These are phyloP conservation scores for Isurus oxyrinchus DNA, from an alignment of 2,113 vertebrate genomes.

Conservation along the genomic window DNA sequence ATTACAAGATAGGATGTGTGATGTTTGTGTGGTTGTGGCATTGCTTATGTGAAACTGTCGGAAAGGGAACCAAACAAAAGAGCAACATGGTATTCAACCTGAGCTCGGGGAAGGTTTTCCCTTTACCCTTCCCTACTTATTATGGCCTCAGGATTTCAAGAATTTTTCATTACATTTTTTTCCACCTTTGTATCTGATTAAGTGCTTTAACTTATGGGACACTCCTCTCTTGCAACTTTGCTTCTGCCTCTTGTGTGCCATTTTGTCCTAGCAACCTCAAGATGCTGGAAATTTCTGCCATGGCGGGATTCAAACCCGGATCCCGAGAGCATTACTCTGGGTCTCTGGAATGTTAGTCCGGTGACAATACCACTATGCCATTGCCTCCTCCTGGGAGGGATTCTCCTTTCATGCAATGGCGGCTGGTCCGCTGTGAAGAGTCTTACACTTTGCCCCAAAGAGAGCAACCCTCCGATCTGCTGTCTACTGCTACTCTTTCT, in stretches of 20 bases:
- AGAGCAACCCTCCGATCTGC: background rate
- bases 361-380: too few relatives aligned
- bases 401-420: background rate
- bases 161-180: too few relatives aligned
- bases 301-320: too few relatives aligned
- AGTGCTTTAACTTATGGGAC: background rate
- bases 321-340: too few relatives aligned
- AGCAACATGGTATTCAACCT: too few relatives aligned
- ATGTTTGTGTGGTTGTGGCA: background rate
- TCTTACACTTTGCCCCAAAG: background rate
- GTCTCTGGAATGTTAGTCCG: too few relatives aligned
- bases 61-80: background rate
- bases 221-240: background rate
- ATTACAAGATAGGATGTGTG: background rate
- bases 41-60: background rate
- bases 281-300: background rate
- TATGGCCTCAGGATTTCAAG: background rate
- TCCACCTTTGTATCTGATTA: background rate
- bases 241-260: background rate
- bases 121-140: background rate
- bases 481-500: background rate
- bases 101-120: background rate
- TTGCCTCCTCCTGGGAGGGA: background rate
- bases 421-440: background rate
- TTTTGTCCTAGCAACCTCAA: background rate